Conservation (phyloP, 2,888 invertebrate species). For the Parnassius glacialis region DNA sequence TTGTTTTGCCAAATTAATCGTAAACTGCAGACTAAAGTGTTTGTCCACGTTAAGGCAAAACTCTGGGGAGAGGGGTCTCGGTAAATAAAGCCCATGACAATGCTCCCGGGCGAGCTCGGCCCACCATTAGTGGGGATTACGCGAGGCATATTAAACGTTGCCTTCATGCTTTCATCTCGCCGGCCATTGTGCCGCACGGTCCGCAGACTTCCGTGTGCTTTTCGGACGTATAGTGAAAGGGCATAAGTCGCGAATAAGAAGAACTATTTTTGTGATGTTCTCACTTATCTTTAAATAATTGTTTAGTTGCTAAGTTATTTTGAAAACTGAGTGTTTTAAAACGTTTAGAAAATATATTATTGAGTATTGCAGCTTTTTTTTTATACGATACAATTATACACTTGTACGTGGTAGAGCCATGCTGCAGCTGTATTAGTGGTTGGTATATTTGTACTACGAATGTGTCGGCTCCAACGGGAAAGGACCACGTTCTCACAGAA, state of each 20-base stretch:
- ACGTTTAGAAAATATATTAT: no score
- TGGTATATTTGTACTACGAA: no score
- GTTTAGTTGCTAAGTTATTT: no score
- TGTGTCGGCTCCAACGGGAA: no score
- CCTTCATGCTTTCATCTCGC: slow-evolving; percentile 64
- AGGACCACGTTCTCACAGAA: no score
- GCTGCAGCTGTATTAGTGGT: no score
- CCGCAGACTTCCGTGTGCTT: slow-evolving; percentile 59
- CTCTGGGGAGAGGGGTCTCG: slow-evolving; percentile 19
- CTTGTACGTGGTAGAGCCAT: no score
- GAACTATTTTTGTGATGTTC: neutral
- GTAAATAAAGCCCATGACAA: slow-evolving; percentile 50
- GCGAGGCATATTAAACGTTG: slow-evolving; percentile 68
- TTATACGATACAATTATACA: no score
- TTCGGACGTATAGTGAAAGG: slow-evolving; percentile 16
- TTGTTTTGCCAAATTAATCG: no score
- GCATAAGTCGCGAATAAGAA: slow-evolving; percentile 29
- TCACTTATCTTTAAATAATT: no score
- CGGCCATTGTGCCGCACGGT: slow-evolving; percentile 63
- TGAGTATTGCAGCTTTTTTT: no score
- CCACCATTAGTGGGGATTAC: slow-evolving; percentile 58
- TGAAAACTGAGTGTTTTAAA: no score
- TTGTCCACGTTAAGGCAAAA: neutral
- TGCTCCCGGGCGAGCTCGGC: slow-evolving; percentile 41
- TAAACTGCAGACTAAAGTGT: slow-evolving; percentile 4